Conservation (phyloP, 2,113 vertebrate genomes). For the Monarcha castaneiventris region DNA sequence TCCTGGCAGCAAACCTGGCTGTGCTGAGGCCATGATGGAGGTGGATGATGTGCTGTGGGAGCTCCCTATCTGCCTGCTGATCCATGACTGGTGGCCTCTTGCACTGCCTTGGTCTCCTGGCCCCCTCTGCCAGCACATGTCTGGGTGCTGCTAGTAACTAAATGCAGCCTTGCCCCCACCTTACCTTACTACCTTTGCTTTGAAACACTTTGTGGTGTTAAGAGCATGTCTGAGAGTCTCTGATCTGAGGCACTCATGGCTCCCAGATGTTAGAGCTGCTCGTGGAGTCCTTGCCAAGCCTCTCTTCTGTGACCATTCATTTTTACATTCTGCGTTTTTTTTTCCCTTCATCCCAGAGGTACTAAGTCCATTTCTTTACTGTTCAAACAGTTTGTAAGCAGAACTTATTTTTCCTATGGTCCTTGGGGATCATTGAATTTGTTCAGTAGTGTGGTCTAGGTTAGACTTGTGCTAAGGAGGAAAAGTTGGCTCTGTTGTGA, state of each 20-base stretch:
- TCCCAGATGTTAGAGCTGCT: slow-evolving; percentile 33
- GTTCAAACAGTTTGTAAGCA: not conserved
- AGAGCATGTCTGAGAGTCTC: not conserved
- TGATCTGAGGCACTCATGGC: not conserved
- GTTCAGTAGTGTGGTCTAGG: not conserved
- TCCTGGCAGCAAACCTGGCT: not conserved
- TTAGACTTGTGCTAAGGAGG: not conserved
- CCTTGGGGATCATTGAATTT: not conserved
- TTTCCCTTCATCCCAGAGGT: not conserved
- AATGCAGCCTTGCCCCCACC: not conserved
- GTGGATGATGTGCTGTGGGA: not conserved
- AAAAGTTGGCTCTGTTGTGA: not conserved
- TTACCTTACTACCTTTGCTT: not conserved
- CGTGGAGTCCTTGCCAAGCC: not conserved
- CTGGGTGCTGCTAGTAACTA: not conserved
- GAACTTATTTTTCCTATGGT: not conserved
- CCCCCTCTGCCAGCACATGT: not conserved
- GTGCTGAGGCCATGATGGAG: not conserved
- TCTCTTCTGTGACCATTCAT: slow-evolving; percentile 9
- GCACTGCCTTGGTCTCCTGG: not conserved
- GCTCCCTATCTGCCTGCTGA: not conserved
- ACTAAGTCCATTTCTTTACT: not conserved
- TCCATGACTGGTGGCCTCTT: not conserved
- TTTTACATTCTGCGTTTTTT: not conserved
- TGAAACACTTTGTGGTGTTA: not conserved